Percentiles rank a stretch among this genome's conserved stretches.
phyloP scores from a whole-genome alignment of 2,888 invertebrate species.

The Slavum lentiscoides region DNA sequence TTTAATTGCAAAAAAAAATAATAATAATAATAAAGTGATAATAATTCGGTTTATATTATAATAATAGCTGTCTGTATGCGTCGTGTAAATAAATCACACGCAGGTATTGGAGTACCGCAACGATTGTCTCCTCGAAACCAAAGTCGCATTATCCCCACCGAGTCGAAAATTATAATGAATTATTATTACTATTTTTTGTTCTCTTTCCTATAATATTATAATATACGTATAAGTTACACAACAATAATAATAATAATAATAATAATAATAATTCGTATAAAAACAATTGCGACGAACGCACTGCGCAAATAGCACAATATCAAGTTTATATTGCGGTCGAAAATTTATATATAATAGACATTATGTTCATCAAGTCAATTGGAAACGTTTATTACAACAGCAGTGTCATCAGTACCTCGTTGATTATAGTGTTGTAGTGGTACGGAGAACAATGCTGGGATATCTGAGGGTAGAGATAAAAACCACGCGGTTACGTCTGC shows the following conservation, averaged over 20 bases:
- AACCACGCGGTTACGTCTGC: not conserved
- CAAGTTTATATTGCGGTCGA: slow-evolving; percentile 20
- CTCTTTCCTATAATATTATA: not conserved
- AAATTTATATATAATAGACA: slow-evolving; percentile 4
- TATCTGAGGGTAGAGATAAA: slow-evolving; percentile 41
- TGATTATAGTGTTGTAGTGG: slow-evolving; percentile 31
- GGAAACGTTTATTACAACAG: slow-evolving; percentile 45
- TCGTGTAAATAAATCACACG: slow-evolving; percentile 4
- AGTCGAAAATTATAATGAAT: not conserved
- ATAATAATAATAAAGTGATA: not conserved
- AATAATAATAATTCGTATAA: not conserved
- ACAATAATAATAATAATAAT: not conserved
- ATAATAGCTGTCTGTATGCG: not conserved
- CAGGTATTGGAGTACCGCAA: not conserved
- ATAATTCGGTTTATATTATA: not conserved
- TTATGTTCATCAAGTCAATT: slow-evolving; percentile 46
- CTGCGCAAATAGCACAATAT: not conserved
- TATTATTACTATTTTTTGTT: not conserved
- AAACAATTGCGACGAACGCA: not conserved
- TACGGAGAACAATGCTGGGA: slow-evolving; percentile 26
- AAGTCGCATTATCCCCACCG: not conserved
- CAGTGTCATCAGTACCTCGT: slow-evolving; percentile 43
- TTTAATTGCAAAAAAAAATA: slow-evolving; percentile 11
- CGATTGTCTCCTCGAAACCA: not conserved
- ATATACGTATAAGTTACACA: not conserved